Evolutionary conservation across 2,113 vertebrate species (phyloP), one percentile per base, ranked within the genome.

Genomic region (Spheniscus mendiculus): DNA sequence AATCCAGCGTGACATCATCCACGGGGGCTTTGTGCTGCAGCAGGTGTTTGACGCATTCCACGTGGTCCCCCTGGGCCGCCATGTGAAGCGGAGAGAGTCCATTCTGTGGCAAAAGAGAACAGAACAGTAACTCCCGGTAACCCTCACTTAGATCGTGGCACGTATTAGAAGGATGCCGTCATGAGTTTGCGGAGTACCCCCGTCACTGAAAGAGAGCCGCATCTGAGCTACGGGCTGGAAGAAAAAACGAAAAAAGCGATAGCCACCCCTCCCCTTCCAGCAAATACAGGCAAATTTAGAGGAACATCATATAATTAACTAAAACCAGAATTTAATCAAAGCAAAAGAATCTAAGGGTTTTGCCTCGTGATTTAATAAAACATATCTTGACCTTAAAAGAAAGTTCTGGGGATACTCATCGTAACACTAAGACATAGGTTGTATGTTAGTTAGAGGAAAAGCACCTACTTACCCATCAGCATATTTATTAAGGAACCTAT

Each of bases 81-180:
- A 99, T 99, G 98, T 99, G 99, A 16, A 99, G 99, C 0, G 99
- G 99, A 62, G 99, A 99, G 56, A 99, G 98, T 15, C 99, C 99
- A 2, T 99, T 99, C 99, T 99, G 96, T 0, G 26, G 29, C 27
- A 83, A 59, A 36, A 62, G 47, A 78, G 82, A 89, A 74, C 6
- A 73, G 14, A 93, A 72, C 3, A 16, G 23, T 26, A 65, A 73
- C n/a, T 67, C n/a, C 29, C 5, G 34, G 62, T 27, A 18, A 30
- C 26, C 42, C 38, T 10, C 34, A 6, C 29, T 25, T 22, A 9
- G 11, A 44, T 4, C 0, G 1, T 3, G 40, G 44, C 19, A n/a
- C 7, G 1, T 6, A 2, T 5, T 4, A 61, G 34, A n/a, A 61
- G 29, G 53, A 55, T 10, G 34, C 17, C 40, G 12, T 32, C 4